Base-by-base conservation (phyloP, 2,888 invertebrate genomes). In the Melanostoma scalare region DNA sequence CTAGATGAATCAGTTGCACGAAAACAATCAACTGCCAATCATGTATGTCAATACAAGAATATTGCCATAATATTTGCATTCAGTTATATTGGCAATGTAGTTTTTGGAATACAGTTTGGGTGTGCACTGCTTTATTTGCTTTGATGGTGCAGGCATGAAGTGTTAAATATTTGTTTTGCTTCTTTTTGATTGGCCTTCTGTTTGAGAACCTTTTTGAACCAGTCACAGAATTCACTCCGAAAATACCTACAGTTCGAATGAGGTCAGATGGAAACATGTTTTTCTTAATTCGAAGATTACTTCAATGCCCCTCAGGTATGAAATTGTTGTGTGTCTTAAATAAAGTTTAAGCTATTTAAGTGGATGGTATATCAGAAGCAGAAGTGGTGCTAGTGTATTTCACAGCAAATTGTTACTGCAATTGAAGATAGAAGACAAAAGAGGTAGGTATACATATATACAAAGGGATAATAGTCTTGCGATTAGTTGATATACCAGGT, bases 21-120 rank as follows among this genome's bases (percentile, higher is more conserved):
- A 63, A 31, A 63, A 52, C 52, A 72, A 38, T 53, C 72, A 63
- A 42, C 53, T 73, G 63, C 53, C 73, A 73, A 73, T 73, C 73
- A 73, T 36, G 63, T 33, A 36, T 46, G 65, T 73, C 63, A 73
- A 73, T 10, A 73, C 10, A 65, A 63, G 63, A 63, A 73, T 4
- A 8, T 52, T 67, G 35, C 40, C 38, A 50, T 50, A 50, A 63
- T 63, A 63, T 63, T 63, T 63, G 36, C 63, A 50, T 50, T 50
- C 48, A 48, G 50, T 63, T 38, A 46, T 63, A 38, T 63, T 63
- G 38, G n/a, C 48, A 63, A 35, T 36, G 20, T 10, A 4, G 10
- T 46, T 20, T 20, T 4, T 46, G 44, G 6, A 42, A 10, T 46
- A 30, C n/a, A 31, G 46, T 61, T 35, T 4, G 36, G 8, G 36